Base-by-base conservation (phyloP, 2,797 vertebrate genomes). In the Enteromius viviparus region DNA sequence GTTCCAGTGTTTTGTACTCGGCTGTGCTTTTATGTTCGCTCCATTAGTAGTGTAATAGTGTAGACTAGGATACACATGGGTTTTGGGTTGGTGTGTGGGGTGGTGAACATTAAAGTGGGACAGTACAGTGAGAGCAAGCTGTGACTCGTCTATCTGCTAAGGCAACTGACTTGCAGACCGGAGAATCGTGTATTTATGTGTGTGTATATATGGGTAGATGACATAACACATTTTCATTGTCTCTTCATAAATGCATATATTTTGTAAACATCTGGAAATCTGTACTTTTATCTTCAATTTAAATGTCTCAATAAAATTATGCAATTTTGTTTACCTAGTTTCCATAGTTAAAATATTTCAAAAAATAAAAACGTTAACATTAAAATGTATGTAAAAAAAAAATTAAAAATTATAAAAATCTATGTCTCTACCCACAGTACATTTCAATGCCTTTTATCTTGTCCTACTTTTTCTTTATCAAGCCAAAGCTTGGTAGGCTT, bases 51-150 rank as follows among this genome's bases (percentile, higher is more conserved):
- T 60, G 26, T 77, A 45, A 71, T 17, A 55, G 60, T 85, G 62
- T 12, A 17, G 83, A 51, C 82, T 70, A 84, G 55, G 80, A 60
- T 84, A 69, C 81, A 87, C 88, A 75, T 83, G 71, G 69, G 29
- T 87, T 49, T 53, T 74, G 15, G 76, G 37, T 80, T 40, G 70
- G 19, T 11, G 76, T 32, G 62, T 23, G 62, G 55, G 23, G 6
- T 10, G 21, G 12, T 85, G 69, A 86, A 76, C 26, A 19, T 55
- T 74, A 40, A 70, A 70, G 82, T 80, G n/a, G 34, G 81, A 19
- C 76, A 6, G 72, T 66, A 81, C 49, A 70, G 58, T 66, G 12
- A 45, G 66, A 58, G 64, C 85, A 84, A 80, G 87, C 80, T 26
- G 45, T 26, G 8, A 65, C 90, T 83, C 6, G 86, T 71, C 69